These are phyloP conservation scores for Rhynchophorus ferrugineus DNA, from an alignment of 1,140 invertebrate species.

Conservation along the genomic window DNA sequence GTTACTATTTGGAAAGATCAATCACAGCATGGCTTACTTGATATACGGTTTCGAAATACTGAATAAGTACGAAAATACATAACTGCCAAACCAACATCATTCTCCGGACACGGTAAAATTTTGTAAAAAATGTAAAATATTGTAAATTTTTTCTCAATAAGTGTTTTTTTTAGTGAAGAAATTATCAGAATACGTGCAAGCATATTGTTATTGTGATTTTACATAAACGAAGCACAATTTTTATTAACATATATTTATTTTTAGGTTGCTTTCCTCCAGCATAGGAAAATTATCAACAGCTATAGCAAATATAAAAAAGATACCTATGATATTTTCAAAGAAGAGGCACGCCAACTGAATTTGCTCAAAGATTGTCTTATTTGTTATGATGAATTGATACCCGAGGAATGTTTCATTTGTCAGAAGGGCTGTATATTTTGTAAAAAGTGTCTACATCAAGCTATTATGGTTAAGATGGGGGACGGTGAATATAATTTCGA, in stretches of 20 bases:
- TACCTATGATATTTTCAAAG: slow-evolving; percentile 35
- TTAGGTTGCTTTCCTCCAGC: slow-evolving; percentile 45
- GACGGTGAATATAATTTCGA: slow-evolving; percentile 14
- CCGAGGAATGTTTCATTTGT: slow-evolving; percentile 50
- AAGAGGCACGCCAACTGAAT: slow-evolving; percentile 33
- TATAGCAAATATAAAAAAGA: slow-evolving; percentile 35
- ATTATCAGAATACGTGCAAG: no score
- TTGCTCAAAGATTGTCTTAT: slow-evolving; percentile 45
- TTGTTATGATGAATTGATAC: slow-evolving; percentile 53
- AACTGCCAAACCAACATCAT: no score
- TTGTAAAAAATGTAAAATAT: no score
- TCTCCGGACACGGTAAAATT: no score
- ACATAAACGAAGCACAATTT: no score
- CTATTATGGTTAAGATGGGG: slow-evolving; percentile 33
- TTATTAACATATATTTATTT: slow-evolving; percentile 3
- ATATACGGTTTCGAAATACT: no score
- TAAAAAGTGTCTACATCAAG: slow-evolving; percentile 49
- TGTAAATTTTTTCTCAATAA: no score
- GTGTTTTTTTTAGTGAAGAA: no score
- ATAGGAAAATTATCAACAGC: slow-evolving; percentile 42
- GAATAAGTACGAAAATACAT: no score
- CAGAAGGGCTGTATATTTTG: slow-evolving; percentile 54
- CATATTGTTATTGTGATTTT: no score
- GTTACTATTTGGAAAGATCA: no score
- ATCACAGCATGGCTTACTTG: no score